Conservation (phyloP, 2,113 vertebrate species). For the Pleuronectes platessa region DNA sequence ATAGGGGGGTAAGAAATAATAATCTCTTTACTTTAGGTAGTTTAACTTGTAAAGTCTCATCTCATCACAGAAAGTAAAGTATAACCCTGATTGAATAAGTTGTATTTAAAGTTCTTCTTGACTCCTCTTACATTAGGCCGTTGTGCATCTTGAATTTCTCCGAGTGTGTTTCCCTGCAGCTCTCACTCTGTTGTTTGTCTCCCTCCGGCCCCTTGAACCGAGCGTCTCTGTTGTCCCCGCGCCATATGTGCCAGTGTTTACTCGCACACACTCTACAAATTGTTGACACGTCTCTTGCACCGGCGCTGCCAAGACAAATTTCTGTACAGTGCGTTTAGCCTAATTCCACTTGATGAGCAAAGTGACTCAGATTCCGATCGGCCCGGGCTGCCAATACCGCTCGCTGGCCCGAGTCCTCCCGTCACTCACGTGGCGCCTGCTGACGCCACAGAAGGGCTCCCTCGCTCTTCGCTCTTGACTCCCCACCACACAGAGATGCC, state of each 20-base stretch:
- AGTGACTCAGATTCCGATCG: slow-evolving; percentile 52
- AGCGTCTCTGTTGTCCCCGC: slow-evolving; percentile 21
- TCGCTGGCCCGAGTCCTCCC: background rate
- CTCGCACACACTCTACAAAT: slow-evolving; percentile 11
- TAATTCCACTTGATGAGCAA: slow-evolving; percentile 64
- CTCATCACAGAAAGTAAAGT: background rate
- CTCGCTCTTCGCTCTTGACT: slow-evolving; percentile 63
- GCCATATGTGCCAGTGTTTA: slow-evolving; percentile 39
- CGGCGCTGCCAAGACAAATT: slow-evolving; percentile 36
- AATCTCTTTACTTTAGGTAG: too few relatives aligned
- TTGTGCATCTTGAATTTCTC: background rate
- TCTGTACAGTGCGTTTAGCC: slow-evolving; percentile 28
- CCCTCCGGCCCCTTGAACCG: slow-evolving; percentile 28
- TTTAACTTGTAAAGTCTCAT: too few relatives aligned
- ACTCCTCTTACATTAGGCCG: slow-evolving; percentile 1
- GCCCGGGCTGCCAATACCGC: slow-evolving; percentile 43
- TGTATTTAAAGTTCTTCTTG: background rate
- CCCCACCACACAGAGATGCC: slow-evolving; percentile 57
- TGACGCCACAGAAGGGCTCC: slow-evolving; percentile 60
- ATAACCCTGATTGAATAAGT: too few relatives aligned
- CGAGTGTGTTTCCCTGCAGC: slow-evolving; percentile 6
- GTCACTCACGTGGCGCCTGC: slow-evolving; percentile 50
- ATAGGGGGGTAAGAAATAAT: too few relatives aligned
- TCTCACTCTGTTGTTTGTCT: slow-evolving; percentile 7
- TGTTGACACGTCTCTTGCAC: slow-evolving; percentile 29